phyloP scores from a whole-genome alignment of 2,797 vertebrate genomes.

The Eulemur mongoz region DNA sequence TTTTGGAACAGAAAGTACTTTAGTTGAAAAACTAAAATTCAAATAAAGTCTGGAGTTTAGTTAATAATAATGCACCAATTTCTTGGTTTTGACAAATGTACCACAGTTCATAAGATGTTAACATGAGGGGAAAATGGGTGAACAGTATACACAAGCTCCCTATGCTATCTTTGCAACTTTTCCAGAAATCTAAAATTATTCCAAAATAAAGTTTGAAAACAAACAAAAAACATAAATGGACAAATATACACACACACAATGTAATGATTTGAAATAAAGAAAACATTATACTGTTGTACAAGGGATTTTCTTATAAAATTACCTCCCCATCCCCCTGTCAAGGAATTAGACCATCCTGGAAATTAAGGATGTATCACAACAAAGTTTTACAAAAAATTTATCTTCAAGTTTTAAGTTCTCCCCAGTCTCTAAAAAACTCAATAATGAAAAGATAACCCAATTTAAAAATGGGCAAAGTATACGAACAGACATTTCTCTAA shows the following conservation, averaged over 20 bases:
- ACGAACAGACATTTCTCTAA: neutral
- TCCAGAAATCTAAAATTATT: conserved; percentile 28
- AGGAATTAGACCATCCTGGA: neutral
- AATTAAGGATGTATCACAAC: neutral
- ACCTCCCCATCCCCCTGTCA: neutral
- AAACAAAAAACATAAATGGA: neutral
- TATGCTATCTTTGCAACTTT: neutral
- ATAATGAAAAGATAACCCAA: conserved; percentile 27
- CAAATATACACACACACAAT: neutral
- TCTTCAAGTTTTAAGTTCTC: conserved; percentile 24
- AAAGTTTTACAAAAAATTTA: conserved; percentile 26
- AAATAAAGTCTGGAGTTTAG: neutral
- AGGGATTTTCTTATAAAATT: conserved; percentile 11
- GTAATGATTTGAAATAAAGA: neutral
- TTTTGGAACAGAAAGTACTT: neutral
- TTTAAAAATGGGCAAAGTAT: neutral
- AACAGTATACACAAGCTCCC: neutral
- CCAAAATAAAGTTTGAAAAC: conserved; percentile 10
- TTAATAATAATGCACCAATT: neutral
- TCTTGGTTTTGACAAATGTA: conserved; percentile 11
- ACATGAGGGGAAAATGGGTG: neutral
- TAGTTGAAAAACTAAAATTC: neutral
- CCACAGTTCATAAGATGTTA: neutral
- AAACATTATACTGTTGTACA: neutral
- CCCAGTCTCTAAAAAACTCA: conserved; percentile 12